A percentile compares a stretch with the other conserved stretches of the same genome.
phyloP scores from a whole-genome alignment of 2,113 vertebrate species.

The Brachypodius melanocephalos region DNA sequence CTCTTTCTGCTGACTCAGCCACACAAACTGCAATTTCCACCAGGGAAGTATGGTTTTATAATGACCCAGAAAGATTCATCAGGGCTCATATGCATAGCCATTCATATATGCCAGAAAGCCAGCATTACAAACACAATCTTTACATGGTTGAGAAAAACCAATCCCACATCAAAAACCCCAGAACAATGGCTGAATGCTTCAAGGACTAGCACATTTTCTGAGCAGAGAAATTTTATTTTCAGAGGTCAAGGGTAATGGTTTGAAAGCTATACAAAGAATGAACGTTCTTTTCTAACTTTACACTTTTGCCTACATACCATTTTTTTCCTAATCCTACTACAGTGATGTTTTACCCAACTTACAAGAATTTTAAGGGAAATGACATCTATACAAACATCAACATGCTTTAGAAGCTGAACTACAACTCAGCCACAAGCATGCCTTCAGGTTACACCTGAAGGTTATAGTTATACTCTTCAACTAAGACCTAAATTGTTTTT shows the following conservation, averaged over 20 bases:
- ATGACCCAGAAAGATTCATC: not conserved
- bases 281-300: not conserved
- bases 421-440: not conserved
- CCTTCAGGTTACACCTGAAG: not conserved
- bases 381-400: not conserved
- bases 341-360: not conserved
- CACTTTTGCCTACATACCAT: not conserved
- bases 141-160: not conserved
- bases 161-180: not conserved
- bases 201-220: not conserved
- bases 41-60: not conserved
- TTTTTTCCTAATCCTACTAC: not conserved
- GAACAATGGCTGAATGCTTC: not conserved
- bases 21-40: not conserved
- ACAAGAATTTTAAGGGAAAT: not conserved
- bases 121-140: not conserved
- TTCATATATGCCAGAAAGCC: not conserved
- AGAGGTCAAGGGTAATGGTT: not conserved
- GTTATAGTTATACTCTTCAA: not conserved
- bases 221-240: not conserved
- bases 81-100: not conserved
- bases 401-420: not conserved
- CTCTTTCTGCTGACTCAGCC: not conserved
- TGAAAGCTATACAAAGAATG: not conserved
- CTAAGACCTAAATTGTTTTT: not conserved